Conservation (phyloP, 2,113 vertebrate species). For the Aegithalos caudatus region DNA sequence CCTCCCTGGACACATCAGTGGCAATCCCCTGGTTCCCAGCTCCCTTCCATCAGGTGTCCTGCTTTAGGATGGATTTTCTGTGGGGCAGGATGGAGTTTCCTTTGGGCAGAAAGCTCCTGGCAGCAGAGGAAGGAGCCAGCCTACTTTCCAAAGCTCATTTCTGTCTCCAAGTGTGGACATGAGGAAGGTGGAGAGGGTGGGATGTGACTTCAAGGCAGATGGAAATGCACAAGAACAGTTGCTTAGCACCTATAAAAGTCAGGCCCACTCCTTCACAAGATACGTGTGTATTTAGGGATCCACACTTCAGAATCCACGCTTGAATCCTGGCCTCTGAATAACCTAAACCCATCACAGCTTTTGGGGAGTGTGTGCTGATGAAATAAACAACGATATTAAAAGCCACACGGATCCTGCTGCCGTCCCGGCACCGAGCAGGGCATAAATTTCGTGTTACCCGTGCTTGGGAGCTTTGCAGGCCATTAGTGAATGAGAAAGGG, state of each 20-base stretch:
- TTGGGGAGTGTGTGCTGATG: not conserved
- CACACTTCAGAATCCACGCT: not conserved
- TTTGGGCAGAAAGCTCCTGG: not conserved
- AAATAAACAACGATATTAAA: not conserved
- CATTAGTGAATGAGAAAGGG: not conserved
- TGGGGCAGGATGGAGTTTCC: not conserved
- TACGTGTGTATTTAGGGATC: not conserved
- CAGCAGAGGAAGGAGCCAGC: not conserved
- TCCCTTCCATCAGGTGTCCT: not conserved
- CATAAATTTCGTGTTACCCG: not conserved
- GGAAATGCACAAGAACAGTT: slow-evolving; percentile 48
- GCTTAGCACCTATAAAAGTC: slow-evolving; percentile 57
- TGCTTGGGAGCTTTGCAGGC: not conserved
- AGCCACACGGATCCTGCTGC: not conserved
- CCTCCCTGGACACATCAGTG: not conserved
- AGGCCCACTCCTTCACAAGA: slow-evolving; percentile 51
- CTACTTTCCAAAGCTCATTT: not conserved
- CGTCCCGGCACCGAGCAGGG: not conserved
- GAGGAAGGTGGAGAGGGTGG: slow-evolving; percentile 50
- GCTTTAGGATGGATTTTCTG: not conserved
- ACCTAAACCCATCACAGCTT: not conserved
- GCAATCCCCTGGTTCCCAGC: accelerated
- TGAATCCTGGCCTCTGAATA: not conserved
- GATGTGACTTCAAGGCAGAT: slow-evolving; percentile 40
- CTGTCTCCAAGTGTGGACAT: not conserved